phyloP scores from a whole-genome alignment of 2,888 invertebrate genomes.

The Yponomeuta malinellus region DNA sequence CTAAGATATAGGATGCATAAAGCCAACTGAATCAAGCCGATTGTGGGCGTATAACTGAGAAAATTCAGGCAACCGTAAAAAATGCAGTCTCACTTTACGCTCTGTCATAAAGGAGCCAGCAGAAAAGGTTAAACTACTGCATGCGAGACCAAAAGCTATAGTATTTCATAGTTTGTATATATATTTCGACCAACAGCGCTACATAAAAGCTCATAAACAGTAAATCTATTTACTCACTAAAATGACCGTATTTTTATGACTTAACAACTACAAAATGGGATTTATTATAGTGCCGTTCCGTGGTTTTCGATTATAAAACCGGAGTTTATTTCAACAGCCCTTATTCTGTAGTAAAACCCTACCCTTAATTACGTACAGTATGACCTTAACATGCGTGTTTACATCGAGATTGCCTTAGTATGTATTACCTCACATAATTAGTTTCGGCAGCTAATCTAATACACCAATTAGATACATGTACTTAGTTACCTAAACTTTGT shows the following conservation, averaged over 20 bases:
- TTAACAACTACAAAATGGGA: conserved; percentile 10
- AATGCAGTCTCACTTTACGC: neutral
- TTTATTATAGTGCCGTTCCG: conserved; percentile 3
- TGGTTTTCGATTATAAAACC: conserved; percentile 8
- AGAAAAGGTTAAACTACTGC: neutral
- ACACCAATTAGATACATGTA: neutral
- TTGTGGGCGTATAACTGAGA: neutral
- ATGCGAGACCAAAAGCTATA: neutral
- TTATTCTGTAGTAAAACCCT: conserved; percentile 3
- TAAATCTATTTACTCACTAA: conserved; percentile 2
- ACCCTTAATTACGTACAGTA: conserved; percentile 9
- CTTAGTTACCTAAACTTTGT: neutral
- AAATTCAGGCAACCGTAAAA: neutral
- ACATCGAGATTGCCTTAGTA: conserved; percentile 9
- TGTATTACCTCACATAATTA: conserved; percentile 11
- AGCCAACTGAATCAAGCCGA: conserved; percentile 18
- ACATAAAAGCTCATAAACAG: conserved; percentile 6
- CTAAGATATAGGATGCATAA: neutral
- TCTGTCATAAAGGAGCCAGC: neutral
- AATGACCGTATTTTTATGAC: conserved; percentile 5
- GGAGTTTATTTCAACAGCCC: conserved; percentile 5
- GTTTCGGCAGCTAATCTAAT: neutral
- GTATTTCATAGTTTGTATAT: neutral
- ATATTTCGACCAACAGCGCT: neutral
- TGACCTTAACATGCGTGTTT: conserved; percentile 12